These are phyloP conservation scores for Lepidocyrtoides sp. DNA, from an alignment of 2,888 invertebrate genomes.

Conservation along the genomic window DNA sequence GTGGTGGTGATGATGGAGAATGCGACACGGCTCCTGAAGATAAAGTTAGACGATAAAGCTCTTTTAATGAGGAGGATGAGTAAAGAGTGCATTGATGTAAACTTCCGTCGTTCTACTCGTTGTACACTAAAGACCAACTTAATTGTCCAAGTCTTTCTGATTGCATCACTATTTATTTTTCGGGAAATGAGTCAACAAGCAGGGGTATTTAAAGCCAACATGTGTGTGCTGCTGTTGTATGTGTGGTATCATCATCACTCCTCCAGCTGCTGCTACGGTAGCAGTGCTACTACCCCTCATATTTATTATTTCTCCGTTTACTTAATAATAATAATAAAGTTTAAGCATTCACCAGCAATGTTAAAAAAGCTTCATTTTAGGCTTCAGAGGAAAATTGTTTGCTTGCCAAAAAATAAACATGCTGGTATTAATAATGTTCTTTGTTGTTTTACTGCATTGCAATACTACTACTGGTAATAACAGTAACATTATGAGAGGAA, in stretches of 20 bases:
- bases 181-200: conserved; percentile 52
- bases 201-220: background rate
- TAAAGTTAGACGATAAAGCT: conserved; percentile 67
- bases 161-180: conserved; percentile 20
- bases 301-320: background rate
- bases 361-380: background rate
- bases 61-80: conserved; percentile 62
- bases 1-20: conserved; percentile 31
- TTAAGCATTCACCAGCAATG: background rate
- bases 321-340: conserved; percentile 38
- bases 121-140: conserved; percentile 56
- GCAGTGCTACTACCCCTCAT: background rate
- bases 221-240: no score
- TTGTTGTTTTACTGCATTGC: background rate
- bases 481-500: background rate
- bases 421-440: background rate
- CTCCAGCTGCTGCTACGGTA: background rate
- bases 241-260: background rate
- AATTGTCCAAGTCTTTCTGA: conserved; percentile 70
- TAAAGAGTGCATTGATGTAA: conserved; percentile 64
- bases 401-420: conserved; percentile 28
- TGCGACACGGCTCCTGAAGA: conserved; percentile 43
- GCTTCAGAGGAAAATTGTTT: no score
- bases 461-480: background rate
- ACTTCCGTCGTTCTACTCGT: no score